These are phyloP conservation scores for Anguilla pacifica DNA, from an alignment of 2,797 vertebrate species.

Conservation along the genomic window DNA sequence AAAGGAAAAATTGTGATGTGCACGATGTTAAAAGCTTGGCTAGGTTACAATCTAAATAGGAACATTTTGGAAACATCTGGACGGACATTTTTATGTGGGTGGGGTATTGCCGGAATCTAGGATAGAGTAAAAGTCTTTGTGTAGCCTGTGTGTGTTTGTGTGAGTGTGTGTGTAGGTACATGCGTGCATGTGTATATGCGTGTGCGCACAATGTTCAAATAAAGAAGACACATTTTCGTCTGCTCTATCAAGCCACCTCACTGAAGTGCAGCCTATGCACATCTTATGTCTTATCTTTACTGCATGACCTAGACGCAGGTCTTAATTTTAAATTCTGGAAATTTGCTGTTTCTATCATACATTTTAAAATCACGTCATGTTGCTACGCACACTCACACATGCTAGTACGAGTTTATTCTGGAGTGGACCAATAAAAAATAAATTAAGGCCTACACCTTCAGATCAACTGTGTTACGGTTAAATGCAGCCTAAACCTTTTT, in stretches of 20 bases:
- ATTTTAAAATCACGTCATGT: neutral
- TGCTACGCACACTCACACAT: conserved; percentile 1
- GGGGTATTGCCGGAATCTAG: neutral
- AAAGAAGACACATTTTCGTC: neutral
- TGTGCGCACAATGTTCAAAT: neutral
- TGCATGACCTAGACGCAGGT: conserved; percentile 24
- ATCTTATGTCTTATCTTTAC: neutral
- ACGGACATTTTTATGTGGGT: neutral
- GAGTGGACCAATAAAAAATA: neutral
- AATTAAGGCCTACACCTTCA: neutral
- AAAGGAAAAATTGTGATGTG: neutral
- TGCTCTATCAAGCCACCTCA: neutral
- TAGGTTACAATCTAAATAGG: neutral
- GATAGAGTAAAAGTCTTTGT: neutral
- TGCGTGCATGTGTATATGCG: neutral
- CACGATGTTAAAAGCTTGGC: neutral
- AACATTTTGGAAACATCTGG: neutral
- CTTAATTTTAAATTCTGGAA: conserved; percentile 19
- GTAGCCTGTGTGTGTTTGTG: neutral
- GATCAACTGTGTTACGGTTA: neutral
- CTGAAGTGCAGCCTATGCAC: neutral
- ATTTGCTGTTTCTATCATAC: neutral
- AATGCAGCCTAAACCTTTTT: neutral
- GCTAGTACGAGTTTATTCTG: neutral
- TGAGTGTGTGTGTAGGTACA: neutral